Evolutionary conservation across 64 coral and sea anemone genomes (phyloP), one percentile per base, ranked within the genome.

Genomic region (Pachyseris speciosa): DNA sequence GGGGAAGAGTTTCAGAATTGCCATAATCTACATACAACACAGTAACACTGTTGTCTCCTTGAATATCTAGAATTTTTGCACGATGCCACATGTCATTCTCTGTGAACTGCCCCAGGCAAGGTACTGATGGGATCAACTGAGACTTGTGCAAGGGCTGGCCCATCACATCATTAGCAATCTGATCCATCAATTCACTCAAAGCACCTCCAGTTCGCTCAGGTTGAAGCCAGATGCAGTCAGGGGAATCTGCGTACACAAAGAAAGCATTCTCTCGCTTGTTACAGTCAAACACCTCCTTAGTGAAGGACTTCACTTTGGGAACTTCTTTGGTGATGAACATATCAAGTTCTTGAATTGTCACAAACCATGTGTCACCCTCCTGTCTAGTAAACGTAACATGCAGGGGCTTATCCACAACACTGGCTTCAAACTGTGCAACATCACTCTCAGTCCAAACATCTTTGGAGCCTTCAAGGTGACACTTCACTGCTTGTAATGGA

Each of bases 81-180:
- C 97, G 78, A 69, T 99, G 95, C 91, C 94, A 99, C 5, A 78
- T 69, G 32, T 93, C 85, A 72, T 99, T 94, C 55, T 99, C 97
- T 40, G 97, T 93, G 51, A 95, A 99, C 59, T 64, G 57, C 22
- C 77, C 78, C 1, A 94, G 87, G 49, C 93, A 94, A 64, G 59
- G 80, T 15, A 40, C 27, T 51, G 78, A 59, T 28, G 16, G 28
- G 4, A 57, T 15, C 7, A 89, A 34, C 20, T 90, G 83, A 22
- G 85, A 74, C 27, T 15, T 45, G 19, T 58, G 3, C 30, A 94
- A 53, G 26, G 15, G 19, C 67, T 58, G 12, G 28, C 47, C 39
- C 9, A 87, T 69, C 16, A 55, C 25, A 7, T 42, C 38, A 26
- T 66, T 83, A 37, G 92, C 92, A 50, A 90, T 94, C 80, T 84